Base-by-base conservation (phyloP, 2,797 vertebrate genomes). In the Lepus oiostolus region DNA sequence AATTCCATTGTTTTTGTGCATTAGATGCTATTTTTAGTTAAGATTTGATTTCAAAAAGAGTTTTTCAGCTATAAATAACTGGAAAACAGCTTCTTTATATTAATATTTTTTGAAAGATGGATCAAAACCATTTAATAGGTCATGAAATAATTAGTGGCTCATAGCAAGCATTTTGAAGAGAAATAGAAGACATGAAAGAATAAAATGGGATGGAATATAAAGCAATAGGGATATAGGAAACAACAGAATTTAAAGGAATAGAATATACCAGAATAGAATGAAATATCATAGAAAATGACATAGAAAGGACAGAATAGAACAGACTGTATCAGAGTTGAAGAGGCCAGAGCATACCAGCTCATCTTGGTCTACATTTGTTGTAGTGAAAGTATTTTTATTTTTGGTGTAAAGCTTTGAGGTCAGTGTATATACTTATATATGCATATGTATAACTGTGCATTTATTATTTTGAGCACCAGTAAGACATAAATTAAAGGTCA, bases 61-160 rank as follows among this genome's bases (percentile, higher is more conserved):
- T 35, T 47, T 88, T 12, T 63, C 7, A 21, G 30, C 52, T 77
- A 24, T 81, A 81, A 63, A 21, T 76, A 85, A 65, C 47, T n/a
- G 2, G 62, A 16, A 35, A 74, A 63, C 30, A 94, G 30, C 9
- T 94, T 85, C 62, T 74, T 77, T 85, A 13, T 82, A 68, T 62
- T 16, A 92, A 17, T 79, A 81, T 35, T 70, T 77, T 92, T 88
- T 58, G 58, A 38, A 68, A 32, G 24, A 50, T 75, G 54, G 30
- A 47, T 88, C 12, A 14, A 80, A 82, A 54, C 32, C 12, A 35
- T 80, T 88, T 79, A 90, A 80, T 12, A 24, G 8, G 13, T 72
- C 28, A 52, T 91, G 58, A 96, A 91, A 88, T 91, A 94, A 75
- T 67, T 71, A 96, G 35, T 72, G 72, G 19, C 38, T 95, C 26